phyloP scores from a whole-genome alignment of 2,888 invertebrate genomes.

The Eudemis profundana region DNA sequence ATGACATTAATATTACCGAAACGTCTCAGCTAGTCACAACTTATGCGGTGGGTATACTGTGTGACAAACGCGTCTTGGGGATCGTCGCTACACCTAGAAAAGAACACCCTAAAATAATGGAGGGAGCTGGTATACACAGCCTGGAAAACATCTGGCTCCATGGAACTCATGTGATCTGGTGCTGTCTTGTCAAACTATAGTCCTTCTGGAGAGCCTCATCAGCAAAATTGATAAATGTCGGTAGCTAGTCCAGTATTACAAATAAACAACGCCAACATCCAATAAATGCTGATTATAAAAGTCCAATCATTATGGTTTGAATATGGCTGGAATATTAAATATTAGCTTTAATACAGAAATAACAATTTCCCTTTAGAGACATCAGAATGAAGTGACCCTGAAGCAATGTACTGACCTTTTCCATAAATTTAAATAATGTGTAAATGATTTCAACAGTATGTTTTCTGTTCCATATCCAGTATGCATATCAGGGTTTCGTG shows the following conservation, averaged over 20 bases:
- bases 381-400: conserved; percentile 76
- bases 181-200: conserved; percentile 63
- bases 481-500: conserved; percentile 38
- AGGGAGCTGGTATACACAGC: conserved; percentile 62
- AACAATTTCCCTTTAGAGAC: conserved; percentile 68
- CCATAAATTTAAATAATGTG: conserved; percentile 62
- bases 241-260: conserved; percentile 74
- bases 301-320: conserved; percentile 80
- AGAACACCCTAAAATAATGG: conserved; percentile 83
- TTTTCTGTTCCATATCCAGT: conserved; percentile 33
- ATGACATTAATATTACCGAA: conserved; percentile 82
- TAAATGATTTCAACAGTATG: conserved; percentile 59
- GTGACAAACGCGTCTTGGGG: conserved; percentile 71
- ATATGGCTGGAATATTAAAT: conserved; percentile 85
- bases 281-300: conserved; percentile 79
- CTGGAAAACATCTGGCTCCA: conserved; percentile 54
- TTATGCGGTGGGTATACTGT: conserved; percentile 59
- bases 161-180: conserved; percentile 59
- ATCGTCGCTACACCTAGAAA: conserved; percentile 81
- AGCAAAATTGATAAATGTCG: conserved; percentile 74
- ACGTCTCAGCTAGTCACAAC: conserved; percentile 76
- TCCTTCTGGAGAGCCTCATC: conserved; percentile 67
- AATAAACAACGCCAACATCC: conserved; percentile 81
- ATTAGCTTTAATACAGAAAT: conserved; percentile 82
- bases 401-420: conserved; percentile 80